Base-by-base conservation (phyloP, 1,140 invertebrate genomes). In the Plodia interpunctella region DNA sequence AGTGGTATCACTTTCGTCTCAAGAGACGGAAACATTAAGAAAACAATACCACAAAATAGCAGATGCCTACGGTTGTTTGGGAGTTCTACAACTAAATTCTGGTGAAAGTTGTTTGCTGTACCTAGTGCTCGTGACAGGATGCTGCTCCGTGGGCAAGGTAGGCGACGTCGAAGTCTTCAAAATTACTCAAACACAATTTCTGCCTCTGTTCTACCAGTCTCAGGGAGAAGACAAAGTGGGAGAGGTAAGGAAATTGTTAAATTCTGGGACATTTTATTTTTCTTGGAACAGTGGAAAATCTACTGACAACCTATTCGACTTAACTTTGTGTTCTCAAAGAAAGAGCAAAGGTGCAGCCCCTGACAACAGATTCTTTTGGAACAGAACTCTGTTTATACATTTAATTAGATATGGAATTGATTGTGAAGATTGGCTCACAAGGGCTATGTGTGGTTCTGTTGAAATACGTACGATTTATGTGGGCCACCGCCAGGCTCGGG, bases 361-460 rank as follows among this genome's bases (percentile, higher is more conserved):
- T 63, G 98, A 99, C 87, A 98, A 98, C 74, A 93, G 97, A 84
- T 99, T 99, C 83, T 99, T 99, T 80, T 99, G 97, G 97, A 98
- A 99, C 90, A 93, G 97, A 67, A 97, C 97, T 91, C 90, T 99
- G 61, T 96, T 98, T 80, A 94, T 98, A 54, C 97, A 98, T 90
- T 91, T 98, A 38, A 92, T 98, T 67, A 92, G 96, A 70, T 98
- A 94, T 91, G 96, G 96, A 21, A 94, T 99, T 8, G 94, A 98
- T 73, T 96, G 94, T 75, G 92, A 93, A 65, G 91, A 95, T 25
- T 99, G 98, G 98, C 87, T 99, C 44, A 89, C 98, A 15, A 97
- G 97, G 90, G 93, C 95, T 5, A 98, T 98, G 93, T 99, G 97
- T 92, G 98, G 98, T 2, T 98, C 97, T 64, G 94, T 99, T 17